These are phyloP conservation scores for Machaerirhynchus nigripectus DNA, from an alignment of 2,113 vertebrate species.

Conservation along the genomic window DNA sequence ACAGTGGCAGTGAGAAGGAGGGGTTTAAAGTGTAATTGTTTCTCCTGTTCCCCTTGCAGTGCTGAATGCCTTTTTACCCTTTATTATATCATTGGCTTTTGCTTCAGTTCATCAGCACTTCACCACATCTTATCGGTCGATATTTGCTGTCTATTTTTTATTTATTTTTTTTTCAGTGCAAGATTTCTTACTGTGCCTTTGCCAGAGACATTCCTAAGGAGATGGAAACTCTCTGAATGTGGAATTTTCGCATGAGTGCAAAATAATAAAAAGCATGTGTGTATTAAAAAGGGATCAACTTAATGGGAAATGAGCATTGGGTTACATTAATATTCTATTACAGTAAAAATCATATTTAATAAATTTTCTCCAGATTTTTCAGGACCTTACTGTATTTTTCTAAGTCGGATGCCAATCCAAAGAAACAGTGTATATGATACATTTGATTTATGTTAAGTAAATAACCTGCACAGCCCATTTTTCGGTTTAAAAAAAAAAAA, in stretches of 20 bases:
- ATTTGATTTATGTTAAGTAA: conserved; percentile 82
- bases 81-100: conserved; percentile 37
- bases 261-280: conserved; percentile 89
- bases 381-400: conserved; percentile 77
- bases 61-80: conserved; percentile 55
- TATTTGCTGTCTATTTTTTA: conserved; percentile 46
- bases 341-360: conserved; percentile 87
- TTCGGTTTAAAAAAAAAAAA: conserved; percentile 26
- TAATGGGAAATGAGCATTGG: conserved; percentile 83
- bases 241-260: conserved; percentile 84
- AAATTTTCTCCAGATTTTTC: conserved; percentile 77
- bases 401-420: conserved; percentile 74
- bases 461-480: conserved; percentile 69
- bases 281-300: conserved; percentile 78
- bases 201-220: conserved; percentile 79
- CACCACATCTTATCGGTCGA: conserved; percentile 14
- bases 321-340: conserved; percentile 86
- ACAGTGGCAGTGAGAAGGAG: conserved; percentile 45
- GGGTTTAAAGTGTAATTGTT: conserved; percentile 71
- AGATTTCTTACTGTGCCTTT: conserved; percentile 65
- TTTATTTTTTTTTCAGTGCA: conserved; percentile 36
- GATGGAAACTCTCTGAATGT: conserved; percentile 83
- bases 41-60: conserved; percentile 36
- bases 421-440: conserved; percentile 71
- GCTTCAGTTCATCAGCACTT: conserved; percentile 25